Percentiles rank a stretch among this genome's conserved stretches.
Evolutionary conservation across 2,888 invertebrate genomes (phyloP).

Genomic region (Clitarchus hookeri): DNA sequence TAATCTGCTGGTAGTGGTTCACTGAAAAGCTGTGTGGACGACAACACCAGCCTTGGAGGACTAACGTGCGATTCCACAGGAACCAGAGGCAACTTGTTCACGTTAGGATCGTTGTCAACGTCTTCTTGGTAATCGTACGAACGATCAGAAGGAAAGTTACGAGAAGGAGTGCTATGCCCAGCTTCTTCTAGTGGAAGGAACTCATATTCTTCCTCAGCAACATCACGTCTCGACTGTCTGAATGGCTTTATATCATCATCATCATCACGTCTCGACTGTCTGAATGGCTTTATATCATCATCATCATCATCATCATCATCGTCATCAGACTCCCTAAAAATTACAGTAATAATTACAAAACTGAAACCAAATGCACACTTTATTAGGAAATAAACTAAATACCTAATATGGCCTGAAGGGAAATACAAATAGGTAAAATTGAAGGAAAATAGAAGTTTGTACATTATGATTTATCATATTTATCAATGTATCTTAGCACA

Average conservation of each 20-base stretch:
- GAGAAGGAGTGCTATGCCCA: neutral
- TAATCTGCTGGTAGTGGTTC: neutral
- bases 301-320: neutral
- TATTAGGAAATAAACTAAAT: too few relatives aligned
- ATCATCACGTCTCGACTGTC: neutral
- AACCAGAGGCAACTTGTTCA: neutral
- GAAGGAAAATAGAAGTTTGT: too few relatives aligned
- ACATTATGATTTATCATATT: too few relatives aligned
- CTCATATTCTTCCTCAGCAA: neutral
- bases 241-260: neutral
- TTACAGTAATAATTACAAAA: neutral
- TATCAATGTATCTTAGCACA: too few relatives aligned
- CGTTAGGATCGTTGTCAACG: constrained; percentile 1
- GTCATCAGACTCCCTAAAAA: neutral
- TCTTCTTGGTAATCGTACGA: constrained; percentile 29
- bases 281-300: neutral
- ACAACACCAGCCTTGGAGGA: neutral
- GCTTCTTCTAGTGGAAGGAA: neutral
- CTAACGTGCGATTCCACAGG: neutral
- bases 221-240: neutral
- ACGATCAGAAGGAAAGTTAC: neutral
- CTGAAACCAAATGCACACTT: too few relatives aligned
- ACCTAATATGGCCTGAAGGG: too few relatives aligned
- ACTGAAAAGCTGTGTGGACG: constrained; percentile 16
- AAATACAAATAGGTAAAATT: too few relatives aligned